Evolutionary conservation across 2,797 vertebrate genomes (phyloP).

Genomic region (Esox masquinongy): DNA sequence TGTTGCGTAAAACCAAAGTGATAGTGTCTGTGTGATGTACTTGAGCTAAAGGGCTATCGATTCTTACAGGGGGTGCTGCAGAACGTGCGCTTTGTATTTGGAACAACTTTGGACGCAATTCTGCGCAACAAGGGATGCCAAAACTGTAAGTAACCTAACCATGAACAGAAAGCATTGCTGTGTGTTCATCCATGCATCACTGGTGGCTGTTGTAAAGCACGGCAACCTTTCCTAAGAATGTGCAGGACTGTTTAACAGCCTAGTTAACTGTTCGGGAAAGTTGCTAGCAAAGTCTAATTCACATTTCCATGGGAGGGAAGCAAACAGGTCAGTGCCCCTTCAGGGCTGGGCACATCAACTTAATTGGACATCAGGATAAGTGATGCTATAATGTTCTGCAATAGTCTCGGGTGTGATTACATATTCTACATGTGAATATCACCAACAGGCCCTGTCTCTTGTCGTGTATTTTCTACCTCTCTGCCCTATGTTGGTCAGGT

Average conservation of each 20-base stretch:
- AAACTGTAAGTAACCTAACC: slow-evolving; percentile 82
- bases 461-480: not conserved
- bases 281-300: slow-evolving; percentile 18
- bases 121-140: slow-evolving; percentile 97
- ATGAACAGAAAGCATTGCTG: not conserved
- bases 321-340: slow-evolving; percentile 30
- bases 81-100: slow-evolving; percentile 96
- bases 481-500: too few relatives aligned
- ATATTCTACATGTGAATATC: not conserved
- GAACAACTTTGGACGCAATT: slow-evolving; percentile 92
- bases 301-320: slow-evolving; percentile 26
- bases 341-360: slow-evolving; percentile 2
- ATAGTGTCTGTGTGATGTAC: not conserved
- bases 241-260: slow-evolving; percentile 11
- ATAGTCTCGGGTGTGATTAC: slow-evolving; percentile 14
- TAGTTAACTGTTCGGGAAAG: slow-evolving; percentile 13
- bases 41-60: slow-evolving; percentile 29
- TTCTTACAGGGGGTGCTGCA: slow-evolving; percentile 90
- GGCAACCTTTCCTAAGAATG: slow-evolving; percentile 29
- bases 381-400: slow-evolving; percentile 1
- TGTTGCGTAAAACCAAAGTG: not conserved
- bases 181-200: slow-evolving; percentile 26
- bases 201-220: slow-evolving; percentile 13
- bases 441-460: not conserved
- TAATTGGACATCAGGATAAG: slow-evolving; percentile 5